Base-by-base conservation (phyloP, 2,797 vertebrate species). In the Buceros bicornis region DNA sequence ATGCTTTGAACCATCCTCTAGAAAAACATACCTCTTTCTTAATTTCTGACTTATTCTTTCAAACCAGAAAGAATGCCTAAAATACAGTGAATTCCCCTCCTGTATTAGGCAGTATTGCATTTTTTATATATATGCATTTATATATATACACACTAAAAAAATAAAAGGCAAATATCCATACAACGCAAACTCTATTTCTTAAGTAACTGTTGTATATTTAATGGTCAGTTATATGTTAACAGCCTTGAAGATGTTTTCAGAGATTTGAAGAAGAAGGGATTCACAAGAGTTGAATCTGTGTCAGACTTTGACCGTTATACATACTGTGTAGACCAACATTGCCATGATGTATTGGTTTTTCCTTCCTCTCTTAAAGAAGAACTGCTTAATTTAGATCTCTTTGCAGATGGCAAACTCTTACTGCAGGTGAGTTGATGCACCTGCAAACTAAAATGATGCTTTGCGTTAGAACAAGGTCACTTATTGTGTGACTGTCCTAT, bases 251-350 rank as follows among this genome's bases (percentile, higher is more conserved):
- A 99, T 71, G 98, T 99, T 93, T 97, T 96, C 57, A 78, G 80
- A 51, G 96, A 95, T 86, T 97, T 99, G 97, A 97, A 96, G 97
- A 94, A 48, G 37, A 97, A 95, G 7, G 98, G 98, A 56, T 98
- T 99, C 95, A 97, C 61, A 10, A 98, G 97, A 93, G 99, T 98
- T 82, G 94, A 97, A 64, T 99, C 98, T 17, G 84, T 98, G 22
- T 93, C 96, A 67, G 96, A 98, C 87, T 93, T 98, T 26, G 84
- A 97, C 53, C 98, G 94, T 85, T 98, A 96, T 82, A 98, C 97
- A 0, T 99, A 98, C 97, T 99, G 98, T 92, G 67, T 97, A 97
- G 99, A 99, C 96, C 95, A 97, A 8, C 99, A 99, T 84, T 99
- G 99, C 88, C 90, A 87, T 16, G 98, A 99, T 97, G 97, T 98